phyloP scores from a whole-genome alignment of 2,113 vertebrate species.

The Leptodactylus fuscus region DNA sequence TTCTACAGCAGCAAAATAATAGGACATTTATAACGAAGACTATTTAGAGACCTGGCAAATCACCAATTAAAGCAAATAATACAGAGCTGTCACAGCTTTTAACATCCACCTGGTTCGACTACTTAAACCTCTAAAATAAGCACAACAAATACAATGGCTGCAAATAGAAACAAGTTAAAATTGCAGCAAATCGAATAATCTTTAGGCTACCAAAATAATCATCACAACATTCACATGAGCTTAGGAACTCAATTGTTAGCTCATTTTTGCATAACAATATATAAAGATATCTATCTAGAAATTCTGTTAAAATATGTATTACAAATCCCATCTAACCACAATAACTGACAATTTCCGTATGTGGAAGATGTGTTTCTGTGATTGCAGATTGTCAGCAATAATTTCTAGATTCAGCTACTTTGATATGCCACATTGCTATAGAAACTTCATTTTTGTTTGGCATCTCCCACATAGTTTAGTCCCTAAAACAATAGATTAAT shows the following conservation, averaged over 20 bases:
- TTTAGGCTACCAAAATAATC: neutral
- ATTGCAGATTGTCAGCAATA: neutral
- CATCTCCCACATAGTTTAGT: neutral
- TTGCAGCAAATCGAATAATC: neutral
- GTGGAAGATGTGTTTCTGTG: neutral
- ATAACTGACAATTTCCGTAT: constrained; percentile 8
- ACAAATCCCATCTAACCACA: neutral
- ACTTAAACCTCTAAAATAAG: too few species aligned
- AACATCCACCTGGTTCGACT: too few species aligned
- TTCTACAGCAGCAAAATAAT: neutral
- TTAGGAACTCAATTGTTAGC: neutral
- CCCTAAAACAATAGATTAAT: neutral
- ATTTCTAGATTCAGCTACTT: neutral
- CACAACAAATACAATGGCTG: too few species aligned
- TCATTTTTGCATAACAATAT: neutral
- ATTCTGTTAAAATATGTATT: constrained; percentile 1
- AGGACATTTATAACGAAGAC: neutral
- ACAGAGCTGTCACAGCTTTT: too few species aligned
- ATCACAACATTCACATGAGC: neutral
- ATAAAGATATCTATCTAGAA: neutral
- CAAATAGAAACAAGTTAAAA: too few species aligned
- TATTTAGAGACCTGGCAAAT: too few species aligned
- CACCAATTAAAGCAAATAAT: too few species aligned
- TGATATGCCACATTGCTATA: neutral
- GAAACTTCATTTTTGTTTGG: neutral